These are phyloP conservation scores for Paragorgia papillata DNA, from an alignment of 92 coral and sea anemone genomes.

Conservation along the genomic window DNA sequence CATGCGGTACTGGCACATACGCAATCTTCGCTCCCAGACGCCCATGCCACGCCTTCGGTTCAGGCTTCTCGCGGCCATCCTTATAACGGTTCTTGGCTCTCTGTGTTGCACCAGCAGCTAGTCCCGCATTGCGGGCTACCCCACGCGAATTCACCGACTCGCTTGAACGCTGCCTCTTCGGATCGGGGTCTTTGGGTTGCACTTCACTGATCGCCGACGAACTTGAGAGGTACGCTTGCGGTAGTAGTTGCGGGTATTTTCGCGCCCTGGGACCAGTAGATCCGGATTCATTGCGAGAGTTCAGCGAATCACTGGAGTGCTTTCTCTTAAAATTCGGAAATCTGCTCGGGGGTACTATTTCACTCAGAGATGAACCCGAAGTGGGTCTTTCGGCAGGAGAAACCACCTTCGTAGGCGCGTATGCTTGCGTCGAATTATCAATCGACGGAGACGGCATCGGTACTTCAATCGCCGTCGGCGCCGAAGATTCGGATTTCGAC, in stretches of 20 bases:
- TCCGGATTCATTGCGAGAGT: constrained; percentile 36
- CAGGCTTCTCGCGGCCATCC: constrained; percentile 82
- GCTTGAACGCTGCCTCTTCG: background rate
- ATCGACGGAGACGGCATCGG: background rate
- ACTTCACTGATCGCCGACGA: constrained; percentile 26
- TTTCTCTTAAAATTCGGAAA: constrained; percentile 17
- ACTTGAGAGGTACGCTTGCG: background rate
- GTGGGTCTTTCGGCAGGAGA: background rate
- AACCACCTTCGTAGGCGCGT: background rate
- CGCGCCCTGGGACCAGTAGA: constrained; percentile 30
- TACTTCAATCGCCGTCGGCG: constrained; percentile 38
- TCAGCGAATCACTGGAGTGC: constrained; percentile 29
- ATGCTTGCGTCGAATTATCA: background rate
- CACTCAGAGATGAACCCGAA: constrained; percentile 21
- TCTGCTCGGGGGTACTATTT: background rate
- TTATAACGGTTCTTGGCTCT: constrained; percentile 31
- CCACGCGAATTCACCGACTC: constrained; percentile 17
- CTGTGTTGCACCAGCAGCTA: background rate
- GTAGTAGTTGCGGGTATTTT: constrained; percentile 14
- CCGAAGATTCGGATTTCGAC: constrained; percentile 45
- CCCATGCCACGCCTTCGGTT: constrained; percentile 74
- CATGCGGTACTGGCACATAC: constrained; percentile 90
- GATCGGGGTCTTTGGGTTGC: background rate
- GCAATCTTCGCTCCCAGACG: constrained; percentile 59
- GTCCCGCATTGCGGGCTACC: background rate